These are phyloP conservation scores for Pundamilia nyererei DNA, from an alignment of 2,113 vertebrate genomes.

Conservation along the genomic window DNA sequence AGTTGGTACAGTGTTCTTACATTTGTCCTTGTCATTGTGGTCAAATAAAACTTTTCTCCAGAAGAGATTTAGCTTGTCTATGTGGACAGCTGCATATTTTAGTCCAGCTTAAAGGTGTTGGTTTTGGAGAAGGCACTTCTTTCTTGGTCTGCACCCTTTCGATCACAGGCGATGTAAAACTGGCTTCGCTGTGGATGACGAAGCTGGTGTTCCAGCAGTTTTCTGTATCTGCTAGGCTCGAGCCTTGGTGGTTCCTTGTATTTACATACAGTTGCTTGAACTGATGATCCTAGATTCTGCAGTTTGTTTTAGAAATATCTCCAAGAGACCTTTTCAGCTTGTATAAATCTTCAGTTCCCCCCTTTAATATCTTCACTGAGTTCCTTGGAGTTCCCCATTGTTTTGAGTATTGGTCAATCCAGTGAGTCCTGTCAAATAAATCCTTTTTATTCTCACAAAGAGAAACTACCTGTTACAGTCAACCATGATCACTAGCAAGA, in stretches of 20 bases:
- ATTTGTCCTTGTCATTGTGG: neutral
- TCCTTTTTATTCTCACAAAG: neutral
- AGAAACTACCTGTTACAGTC: neutral
- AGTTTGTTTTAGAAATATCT: neutral
- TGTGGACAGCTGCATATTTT: neutral
- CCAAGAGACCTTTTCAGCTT: accelerated
- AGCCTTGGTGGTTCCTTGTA: neutral
- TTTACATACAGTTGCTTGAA: neutral
- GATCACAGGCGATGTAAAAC: neutral
- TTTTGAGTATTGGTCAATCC: neutral
- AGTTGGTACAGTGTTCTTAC: neutral
- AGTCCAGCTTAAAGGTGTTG: neutral
- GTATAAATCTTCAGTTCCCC: neutral
- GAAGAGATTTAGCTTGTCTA: neutral
- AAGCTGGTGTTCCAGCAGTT: neutral
- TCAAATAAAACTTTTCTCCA: neutral
- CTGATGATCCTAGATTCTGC: neutral
- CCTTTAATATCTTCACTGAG: neutral
- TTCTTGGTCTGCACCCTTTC: neutral
- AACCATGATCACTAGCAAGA: neutral
- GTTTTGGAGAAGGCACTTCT: neutral
- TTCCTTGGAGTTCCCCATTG: neutral
- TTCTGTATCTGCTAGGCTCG: neutral
- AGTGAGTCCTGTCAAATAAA: neutral
- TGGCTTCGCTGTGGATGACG: neutral